Evolutionary conservation across 37 sponge, comb jelly and placozoan species (phyloP).

Genomic region (Spongilla lacustris): DNA sequence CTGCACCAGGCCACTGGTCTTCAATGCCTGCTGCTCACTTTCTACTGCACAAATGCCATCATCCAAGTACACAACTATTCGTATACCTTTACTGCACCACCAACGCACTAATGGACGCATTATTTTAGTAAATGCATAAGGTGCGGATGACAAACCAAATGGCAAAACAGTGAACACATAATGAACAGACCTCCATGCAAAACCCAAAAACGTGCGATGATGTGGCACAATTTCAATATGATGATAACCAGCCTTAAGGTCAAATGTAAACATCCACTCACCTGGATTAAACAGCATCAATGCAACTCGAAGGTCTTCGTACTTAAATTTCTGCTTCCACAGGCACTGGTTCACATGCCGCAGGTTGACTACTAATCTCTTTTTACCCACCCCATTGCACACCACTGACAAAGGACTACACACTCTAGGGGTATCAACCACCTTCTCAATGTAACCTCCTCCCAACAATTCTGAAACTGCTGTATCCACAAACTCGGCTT

Average conservation of each 20-base stretch:
- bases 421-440: not conserved
- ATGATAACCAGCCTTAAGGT: conserved; percentile 36
- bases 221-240: conserved; percentile 15
- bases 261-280: conserved; percentile 34
- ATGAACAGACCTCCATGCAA: conserved; percentile 9
- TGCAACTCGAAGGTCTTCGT: conserved; percentile 32
- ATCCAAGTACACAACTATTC: conserved; percentile 32
- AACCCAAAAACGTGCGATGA: conserved; percentile 26
- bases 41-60: conserved; percentile 33
- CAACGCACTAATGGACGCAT: conserved; percentile 20
- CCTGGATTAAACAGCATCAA: conserved; percentile 1
- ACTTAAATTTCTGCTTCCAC: conserved; percentile 30
- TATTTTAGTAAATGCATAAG: conserved; percentile 42
- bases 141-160: conserved; percentile 39
- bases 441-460: not conserved
- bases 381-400: conserved; percentile 43
- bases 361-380: conserved; percentile 16
- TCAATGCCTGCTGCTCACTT: not conserved
- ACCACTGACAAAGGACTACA: conserved; percentile 51
- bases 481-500: conserved; percentile 6
- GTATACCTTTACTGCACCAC: conserved; percentile 26
- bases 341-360: conserved; percentile 16
- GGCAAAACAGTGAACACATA: conserved; percentile 41
- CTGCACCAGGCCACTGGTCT: not conserved
- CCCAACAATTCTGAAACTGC: not conserved